Base-by-base conservation (phyloP, 1,140 invertebrate species). In the Drosophila insularis region DNA sequence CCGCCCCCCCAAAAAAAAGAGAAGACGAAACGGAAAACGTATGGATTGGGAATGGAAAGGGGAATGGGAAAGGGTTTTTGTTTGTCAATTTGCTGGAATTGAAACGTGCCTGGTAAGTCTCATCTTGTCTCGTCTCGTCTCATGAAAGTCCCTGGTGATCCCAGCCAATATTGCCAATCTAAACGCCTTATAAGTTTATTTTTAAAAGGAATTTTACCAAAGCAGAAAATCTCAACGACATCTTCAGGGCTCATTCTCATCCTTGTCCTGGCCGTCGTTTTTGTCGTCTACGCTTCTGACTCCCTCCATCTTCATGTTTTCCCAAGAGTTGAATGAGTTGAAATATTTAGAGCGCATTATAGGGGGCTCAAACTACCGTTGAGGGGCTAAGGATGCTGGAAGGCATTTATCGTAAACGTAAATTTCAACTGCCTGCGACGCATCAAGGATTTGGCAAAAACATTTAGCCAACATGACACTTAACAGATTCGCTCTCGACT, bases 401-500 rank as follows among this genome's bases (percentile, higher is more conserved):
- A 43, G 80, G 80, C 84, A 89, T 89, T 89, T 89, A 89, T 84
- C 84, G 84, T 89, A 89, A 89, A 89, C 84, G 43, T 50, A 50
- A 50, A 50, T 80, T 84, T 89, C 74, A 89, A 89, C 74, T 80
- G 84, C 85, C 84, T 74, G 68, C 63, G 74, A 79, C 80, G 78
- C 81, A 77, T 80, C 84, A 80, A 80, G 84, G 84, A 89, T 87
- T 87, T 89, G 77, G 78, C 82, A 74, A 68, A 54, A 66, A 68
- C 84, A 80, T 80, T 89, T 80, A 87, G 64, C 82, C 76, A 84
- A 89, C 85, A 84, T 78, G 85, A 84, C 84, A 89, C 84, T 81
- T 82, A 53, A 39, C 66, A 55, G 69, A 74, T 74, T 74, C 72
- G 11, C 53, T 59, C 62, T 58, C 67, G 75, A 78, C 74, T 68